A percentile compares a stretch with the other conserved stretches of the same genome.
Conservation (phyloP, 1,140 invertebrate species). For the Neodiprion virginianus region DNA sequence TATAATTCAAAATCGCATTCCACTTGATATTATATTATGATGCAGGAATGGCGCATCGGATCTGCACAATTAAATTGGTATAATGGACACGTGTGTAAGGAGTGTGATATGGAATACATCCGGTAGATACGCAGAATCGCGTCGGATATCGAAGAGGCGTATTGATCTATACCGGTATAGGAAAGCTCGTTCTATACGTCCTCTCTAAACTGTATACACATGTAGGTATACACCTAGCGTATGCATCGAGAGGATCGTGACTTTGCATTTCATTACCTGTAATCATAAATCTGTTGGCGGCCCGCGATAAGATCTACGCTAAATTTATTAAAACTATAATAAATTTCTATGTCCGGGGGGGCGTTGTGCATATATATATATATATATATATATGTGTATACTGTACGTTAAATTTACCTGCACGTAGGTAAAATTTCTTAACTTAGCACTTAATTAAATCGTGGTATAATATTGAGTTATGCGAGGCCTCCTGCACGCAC, state of each 20-base stretch:
- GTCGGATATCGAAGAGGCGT: conserved; percentile 2
- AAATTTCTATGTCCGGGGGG: too few species aligned
- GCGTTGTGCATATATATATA: too few species aligned
- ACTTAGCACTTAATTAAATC: too few species aligned
- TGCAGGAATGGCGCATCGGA: not conserved
- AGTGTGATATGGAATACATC: not conserved
- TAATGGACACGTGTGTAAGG: not conserved
- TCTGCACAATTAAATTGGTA: not conserved
- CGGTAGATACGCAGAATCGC: not conserved
- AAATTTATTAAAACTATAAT: too few species aligned
- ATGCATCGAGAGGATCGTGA: not conserved
- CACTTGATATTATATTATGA: not conserved
- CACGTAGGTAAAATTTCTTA: too few species aligned
- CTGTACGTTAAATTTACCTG: too few species aligned
- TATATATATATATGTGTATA: too few species aligned
- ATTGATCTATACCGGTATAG: not conserved
- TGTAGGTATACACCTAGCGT: too few species aligned
- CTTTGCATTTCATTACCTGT: not conserved
- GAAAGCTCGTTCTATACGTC: not conserved
- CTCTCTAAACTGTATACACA: not conserved
- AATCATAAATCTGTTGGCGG: not conserved
- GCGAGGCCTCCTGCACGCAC: too few species aligned
- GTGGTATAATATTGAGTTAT: too few species aligned
- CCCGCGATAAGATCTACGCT: too few species aligned
- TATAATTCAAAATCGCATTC: too few species aligned